Conservation (phyloP, 2,797 vertebrate genomes). For the Acipenser oxyrinchus region DNA sequence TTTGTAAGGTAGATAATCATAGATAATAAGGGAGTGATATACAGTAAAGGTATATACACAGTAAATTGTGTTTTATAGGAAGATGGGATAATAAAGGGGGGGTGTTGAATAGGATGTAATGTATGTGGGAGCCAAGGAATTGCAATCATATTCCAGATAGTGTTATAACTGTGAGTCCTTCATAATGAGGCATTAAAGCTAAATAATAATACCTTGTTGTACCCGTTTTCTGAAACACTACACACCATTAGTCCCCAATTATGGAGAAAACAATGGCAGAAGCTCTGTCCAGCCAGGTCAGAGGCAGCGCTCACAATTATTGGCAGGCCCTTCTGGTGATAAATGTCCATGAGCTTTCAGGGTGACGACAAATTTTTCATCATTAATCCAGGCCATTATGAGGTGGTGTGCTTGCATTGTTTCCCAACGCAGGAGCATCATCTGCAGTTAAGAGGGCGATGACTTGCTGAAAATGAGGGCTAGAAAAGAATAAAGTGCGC, state of each 20-base stretch:
- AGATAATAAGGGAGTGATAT: no score
- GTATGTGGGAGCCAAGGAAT: not conserved
- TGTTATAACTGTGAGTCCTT: not conserved
- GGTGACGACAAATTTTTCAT: slow-evolving; percentile 96
- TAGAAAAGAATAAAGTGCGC: slow-evolving; percentile 56
- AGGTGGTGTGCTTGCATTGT: slow-evolving; percentile 82
- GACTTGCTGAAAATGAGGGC: slow-evolving; percentile 66
- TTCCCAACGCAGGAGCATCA: slow-evolving; percentile 67
- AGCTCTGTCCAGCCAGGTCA: slow-evolving; percentile 54
- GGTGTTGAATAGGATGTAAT: not conserved
- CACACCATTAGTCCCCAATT: slow-evolving; percentile 45
- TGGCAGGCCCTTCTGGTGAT: slow-evolving; percentile 75
- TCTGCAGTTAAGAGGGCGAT: slow-evolving; percentile 65
- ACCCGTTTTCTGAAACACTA: slow-evolving; percentile 2
- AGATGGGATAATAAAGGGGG: not conserved
- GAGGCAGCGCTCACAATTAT: slow-evolving; percentile 42
- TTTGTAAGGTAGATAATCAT: no score
- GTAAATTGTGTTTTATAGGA: no score
- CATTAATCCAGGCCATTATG: slow-evolving; percentile 93
- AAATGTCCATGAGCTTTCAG: slow-evolving; percentile 72
- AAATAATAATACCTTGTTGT: not conserved
- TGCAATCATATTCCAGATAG: not conserved
- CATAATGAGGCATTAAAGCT: not conserved
- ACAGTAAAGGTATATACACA: no score
- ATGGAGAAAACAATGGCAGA: slow-evolving; percentile 33